These are phyloP conservation scores for Amphiprion clarkii DNA, from an alignment of 2,797 vertebrate genomes.

Conservation along the genomic window DNA sequence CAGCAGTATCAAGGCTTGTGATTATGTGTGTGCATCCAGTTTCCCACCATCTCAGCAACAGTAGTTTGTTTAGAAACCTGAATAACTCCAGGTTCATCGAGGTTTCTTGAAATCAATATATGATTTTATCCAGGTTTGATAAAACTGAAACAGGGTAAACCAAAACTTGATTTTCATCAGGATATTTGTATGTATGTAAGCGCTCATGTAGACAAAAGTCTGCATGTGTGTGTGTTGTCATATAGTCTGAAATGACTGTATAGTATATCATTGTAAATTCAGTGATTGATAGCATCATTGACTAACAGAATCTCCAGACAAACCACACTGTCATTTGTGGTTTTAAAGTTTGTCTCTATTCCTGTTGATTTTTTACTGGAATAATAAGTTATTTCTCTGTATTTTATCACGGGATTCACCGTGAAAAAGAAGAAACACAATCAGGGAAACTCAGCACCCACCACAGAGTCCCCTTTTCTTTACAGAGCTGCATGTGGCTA, in stretches of 20 bases:
- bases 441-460: conserved; percentile 33
- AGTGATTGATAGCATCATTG: conserved; percentile 9
- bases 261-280: neutral
- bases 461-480: conserved; percentile 11
- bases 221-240: neutral
- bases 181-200: too few species aligned
- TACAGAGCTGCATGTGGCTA: neutral
- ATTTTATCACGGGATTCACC: conserved; percentile 11
- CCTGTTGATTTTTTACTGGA: conserved; percentile 23
- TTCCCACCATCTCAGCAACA: too few species aligned
- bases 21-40: neutral
- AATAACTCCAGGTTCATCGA: too few species aligned
- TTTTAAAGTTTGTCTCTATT: conserved; percentile 1
- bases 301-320: neutral
- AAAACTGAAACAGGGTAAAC: too few species aligned
- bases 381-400: conserved; percentile 11
- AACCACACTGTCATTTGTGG: neutral
- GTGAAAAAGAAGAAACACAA: conserved; percentile 31
- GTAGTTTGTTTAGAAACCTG: too few species aligned
- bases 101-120: too few species aligned
- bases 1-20: neutral
- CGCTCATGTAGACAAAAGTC: neutral
- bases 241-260: neutral
- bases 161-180: too few species aligned
- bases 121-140: too few species aligned